Percentiles rank a stretch among this genome's conserved stretches.
Evolutionary conservation across 2,888 invertebrate genomes (phyloP).

Genomic region (Drosophila tanythrix): DNA sequence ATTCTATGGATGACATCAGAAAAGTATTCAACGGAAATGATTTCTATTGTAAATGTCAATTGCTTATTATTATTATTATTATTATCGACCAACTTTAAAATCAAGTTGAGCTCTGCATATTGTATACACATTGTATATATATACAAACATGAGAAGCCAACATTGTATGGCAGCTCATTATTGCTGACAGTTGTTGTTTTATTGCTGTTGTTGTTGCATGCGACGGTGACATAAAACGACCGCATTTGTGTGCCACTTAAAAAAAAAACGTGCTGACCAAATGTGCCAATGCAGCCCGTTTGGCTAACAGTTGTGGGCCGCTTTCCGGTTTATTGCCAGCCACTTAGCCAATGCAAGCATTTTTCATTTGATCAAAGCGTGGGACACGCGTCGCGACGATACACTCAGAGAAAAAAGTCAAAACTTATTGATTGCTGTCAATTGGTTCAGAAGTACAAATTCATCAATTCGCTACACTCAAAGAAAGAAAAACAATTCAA

Average conservation of each 20-base stretch:
- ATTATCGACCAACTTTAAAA: constrained; percentile 9
- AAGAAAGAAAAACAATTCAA: neutral
- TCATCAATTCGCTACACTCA: neutral
- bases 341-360: constrained; percentile 1
- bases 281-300: constrained; percentile 45
- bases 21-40: neutral
- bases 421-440: neutral
- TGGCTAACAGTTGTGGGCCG: constrained; percentile 36
- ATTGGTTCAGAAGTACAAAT: neutral
- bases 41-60: neutral
- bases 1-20: neutral
- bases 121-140: neutral
- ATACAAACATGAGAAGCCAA: constrained; percentile 2
- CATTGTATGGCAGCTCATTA: constrained; percentile 23
- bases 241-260: constrained; percentile 55
- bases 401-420: neutral
- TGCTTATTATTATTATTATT: neutral
- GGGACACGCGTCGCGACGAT: constrained; percentile 47
- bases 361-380: constrained; percentile 49
- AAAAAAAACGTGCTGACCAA: constrained; percentile 43
- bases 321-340: constrained; percentile 47
- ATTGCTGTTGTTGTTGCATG: constrained; percentile 43
- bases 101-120: constrained; percentile 15
- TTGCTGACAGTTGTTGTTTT: constrained; percentile 16
- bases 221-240: constrained; percentile 49